Percentiles rank a stretch among this genome's conserved stretches.
Evolutionary conservation across 2,888 invertebrate genomes (phyloP).

Genomic region (Uloborus plumipes): DNA sequence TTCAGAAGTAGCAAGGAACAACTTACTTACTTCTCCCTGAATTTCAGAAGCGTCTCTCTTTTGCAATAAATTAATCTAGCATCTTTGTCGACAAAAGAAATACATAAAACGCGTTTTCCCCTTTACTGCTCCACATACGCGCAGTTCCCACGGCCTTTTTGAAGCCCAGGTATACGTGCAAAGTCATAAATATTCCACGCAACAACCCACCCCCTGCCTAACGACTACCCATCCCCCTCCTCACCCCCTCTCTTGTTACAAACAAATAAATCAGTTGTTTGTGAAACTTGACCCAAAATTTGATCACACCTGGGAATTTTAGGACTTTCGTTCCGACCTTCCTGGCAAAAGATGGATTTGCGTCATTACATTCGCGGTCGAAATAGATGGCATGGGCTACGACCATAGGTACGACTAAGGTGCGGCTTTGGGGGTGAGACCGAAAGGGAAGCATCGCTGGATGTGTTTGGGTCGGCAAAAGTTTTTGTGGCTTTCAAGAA

Average conservation of each 20-base stretch:
- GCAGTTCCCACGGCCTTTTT: constrained; percentile 21
- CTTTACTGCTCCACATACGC: no score
- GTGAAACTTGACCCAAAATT: constrained; percentile 56
- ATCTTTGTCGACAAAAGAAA: no score
- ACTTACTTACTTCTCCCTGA: no score
- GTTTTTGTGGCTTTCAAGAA: neutral
- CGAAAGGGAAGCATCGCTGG: neutral
- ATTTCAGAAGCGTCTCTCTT: no score
- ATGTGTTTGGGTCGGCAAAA: neutral
- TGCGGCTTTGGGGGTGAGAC: neutral
- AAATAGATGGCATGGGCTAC: neutral
- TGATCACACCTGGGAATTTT: constrained; percentile 48
- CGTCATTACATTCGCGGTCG: neutral
- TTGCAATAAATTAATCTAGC: no score
- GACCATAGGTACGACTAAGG: constrained; percentile 6
- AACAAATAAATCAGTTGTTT: constrained; percentile 44
- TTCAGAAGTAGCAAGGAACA: no score
- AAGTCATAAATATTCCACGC: constrained; percentile 34
- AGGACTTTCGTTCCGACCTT: neutral
- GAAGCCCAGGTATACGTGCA: neutral
- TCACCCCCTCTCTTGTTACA: no score
- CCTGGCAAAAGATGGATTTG: constrained; percentile 15
- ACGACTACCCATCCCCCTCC: neutral
- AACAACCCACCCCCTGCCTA: constrained; percentile 7
- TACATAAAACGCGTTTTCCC: no score